Conservation (phyloP, 2,888 invertebrate genomes). For the Macrophya annulata region DNA sequence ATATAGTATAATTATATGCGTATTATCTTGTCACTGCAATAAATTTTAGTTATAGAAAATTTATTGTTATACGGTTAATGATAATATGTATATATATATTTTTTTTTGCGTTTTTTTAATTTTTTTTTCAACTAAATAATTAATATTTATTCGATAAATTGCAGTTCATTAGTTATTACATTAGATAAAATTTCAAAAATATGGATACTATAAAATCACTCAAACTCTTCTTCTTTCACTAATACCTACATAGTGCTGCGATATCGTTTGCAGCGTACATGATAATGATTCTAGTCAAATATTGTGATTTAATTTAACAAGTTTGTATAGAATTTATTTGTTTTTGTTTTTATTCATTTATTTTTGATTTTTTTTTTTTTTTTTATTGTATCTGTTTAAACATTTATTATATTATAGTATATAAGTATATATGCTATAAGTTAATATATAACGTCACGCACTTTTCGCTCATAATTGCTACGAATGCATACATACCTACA, state of each 20-base stretch:
- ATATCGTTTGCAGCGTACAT: not conserved
- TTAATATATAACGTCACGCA: not conserved
- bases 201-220: not conserved
- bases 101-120: too few relatives aligned
- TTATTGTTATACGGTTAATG: not conserved
- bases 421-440: not conserved
- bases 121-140: not conserved
- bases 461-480: not conserved
- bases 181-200: not conserved
- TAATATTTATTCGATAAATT: not conserved
- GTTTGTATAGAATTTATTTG: not conserved
- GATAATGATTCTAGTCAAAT: constrained; percentile 38
- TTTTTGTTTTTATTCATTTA: too few relatives aligned
- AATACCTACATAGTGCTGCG: not conserved
- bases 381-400: not conserved
- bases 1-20: not conserved
- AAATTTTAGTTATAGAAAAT: constrained; percentile 1
- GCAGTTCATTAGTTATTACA: not conserved
- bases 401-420: not conserved
- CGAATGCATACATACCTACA: not conserved
- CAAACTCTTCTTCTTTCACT: not conserved
- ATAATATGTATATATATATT: too few relatives aligned
- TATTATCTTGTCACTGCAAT: constrained; percentile 22
- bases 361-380: too few relatives aligned
- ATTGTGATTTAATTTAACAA: constrained; percentile 34